These are phyloP conservation scores for Incurvaria masculella DNA, from an alignment of 2,888 invertebrate genomes.

Conservation along the genomic window DNA sequence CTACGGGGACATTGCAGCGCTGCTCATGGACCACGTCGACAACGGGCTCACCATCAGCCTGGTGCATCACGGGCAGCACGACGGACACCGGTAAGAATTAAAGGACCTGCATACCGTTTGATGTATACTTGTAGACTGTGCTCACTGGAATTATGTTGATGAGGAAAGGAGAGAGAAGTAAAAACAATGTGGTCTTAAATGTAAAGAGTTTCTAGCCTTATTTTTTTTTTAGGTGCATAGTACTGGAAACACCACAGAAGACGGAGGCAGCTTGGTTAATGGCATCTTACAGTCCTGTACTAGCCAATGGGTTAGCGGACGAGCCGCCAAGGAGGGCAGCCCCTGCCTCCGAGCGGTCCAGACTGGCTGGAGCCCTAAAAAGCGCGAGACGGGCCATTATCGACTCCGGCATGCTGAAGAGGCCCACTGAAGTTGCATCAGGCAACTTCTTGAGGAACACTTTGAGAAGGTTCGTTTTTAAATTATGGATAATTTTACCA, in stretches of 20 bases:
- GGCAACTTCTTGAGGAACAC: conserved; percentile 90
- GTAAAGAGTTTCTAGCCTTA: background rate
- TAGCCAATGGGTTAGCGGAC: conserved; percentile 80
- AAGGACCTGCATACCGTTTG: too few species aligned
- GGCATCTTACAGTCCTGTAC: conserved; percentile 84
- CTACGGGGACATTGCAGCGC: conserved; percentile 87
- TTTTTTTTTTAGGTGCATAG: conserved; percentile 65
- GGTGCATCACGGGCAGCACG: conserved; percentile 61
- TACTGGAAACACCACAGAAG: conserved; percentile 87
- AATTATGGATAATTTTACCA: too few species aligned
- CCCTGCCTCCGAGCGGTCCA: conserved; percentile 83
- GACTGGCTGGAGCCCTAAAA: conserved; percentile 84
- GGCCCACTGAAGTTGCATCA: conserved; percentile 73
- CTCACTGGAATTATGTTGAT: too few species aligned
- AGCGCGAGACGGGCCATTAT: conserved; percentile 79
- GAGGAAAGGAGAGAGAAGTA: too few species aligned
- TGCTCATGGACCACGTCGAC: conserved; percentile 89
- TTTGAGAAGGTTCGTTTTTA: conserved; percentile 74
- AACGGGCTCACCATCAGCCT: conserved; percentile 88
- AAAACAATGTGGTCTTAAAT: background rate
- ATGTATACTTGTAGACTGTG: too few species aligned
- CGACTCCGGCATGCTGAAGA: conserved; percentile 76
- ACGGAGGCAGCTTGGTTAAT: conserved; percentile 90
- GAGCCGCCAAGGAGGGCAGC: conserved; percentile 57
- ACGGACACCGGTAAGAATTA: conserved; percentile 59